Conservation (phyloP, 2,113 vertebrate genomes). For the Willisornis vidua region DNA sequence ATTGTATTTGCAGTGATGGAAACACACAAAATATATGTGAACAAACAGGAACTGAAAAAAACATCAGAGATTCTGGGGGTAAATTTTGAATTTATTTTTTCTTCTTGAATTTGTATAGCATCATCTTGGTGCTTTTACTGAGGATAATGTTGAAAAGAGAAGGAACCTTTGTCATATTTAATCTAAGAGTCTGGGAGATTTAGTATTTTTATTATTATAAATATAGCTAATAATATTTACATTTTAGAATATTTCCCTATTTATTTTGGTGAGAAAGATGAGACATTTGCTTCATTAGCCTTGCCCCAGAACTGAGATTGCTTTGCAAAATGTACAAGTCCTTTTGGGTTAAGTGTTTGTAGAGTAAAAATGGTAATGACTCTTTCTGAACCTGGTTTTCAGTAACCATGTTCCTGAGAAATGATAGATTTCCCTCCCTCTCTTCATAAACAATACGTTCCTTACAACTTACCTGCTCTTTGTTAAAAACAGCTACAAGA, state of each 20-base stretch:
- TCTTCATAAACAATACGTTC: neutral
- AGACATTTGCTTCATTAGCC: neutral
- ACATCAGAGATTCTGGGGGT: constrained; percentile 89
- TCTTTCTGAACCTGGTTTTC: neutral
- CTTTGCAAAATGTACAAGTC: neutral
- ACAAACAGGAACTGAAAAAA: constrained; percentile 82
- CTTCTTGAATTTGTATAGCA: neutral
- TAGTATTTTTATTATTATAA: neutral
- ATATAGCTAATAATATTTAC: neutral
- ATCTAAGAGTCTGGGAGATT: neutral
- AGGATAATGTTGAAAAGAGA: neutral
- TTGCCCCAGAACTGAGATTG: neutral
- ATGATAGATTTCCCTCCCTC: neutral
- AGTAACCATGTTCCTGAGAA: neutral
- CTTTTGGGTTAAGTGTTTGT: neutral
- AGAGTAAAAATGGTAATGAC: neutral
- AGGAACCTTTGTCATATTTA: neutral
- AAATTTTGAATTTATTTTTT: neutral
- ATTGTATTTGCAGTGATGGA: constrained; percentile 86
- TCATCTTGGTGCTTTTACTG: neutral
- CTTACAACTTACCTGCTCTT: neutral
- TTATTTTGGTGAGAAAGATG: neutral
- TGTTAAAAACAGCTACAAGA: neutral
- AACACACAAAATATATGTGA: constrained; percentile 82
- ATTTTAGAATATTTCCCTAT: neutral